Conservation (phyloP, 1,140 invertebrate species). For the Musca domestica region DNA sequence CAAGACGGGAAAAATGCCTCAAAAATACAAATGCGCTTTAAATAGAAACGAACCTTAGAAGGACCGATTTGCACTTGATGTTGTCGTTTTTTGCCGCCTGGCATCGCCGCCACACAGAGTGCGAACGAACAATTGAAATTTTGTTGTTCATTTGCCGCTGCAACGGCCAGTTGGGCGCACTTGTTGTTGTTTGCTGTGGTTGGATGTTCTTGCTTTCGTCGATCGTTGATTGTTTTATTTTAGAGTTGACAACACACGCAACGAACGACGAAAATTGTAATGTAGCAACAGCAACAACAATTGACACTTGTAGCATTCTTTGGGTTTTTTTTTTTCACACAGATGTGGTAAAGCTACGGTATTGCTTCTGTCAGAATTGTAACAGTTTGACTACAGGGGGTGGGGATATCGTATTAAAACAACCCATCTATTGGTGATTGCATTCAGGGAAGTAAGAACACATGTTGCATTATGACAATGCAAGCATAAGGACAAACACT, state of each 20-base stretch:
- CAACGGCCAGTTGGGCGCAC: not conserved
- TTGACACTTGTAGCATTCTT: no score
- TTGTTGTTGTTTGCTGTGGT: not conserved
- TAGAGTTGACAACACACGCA: not conserved
- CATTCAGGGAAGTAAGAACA: no score
- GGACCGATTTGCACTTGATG: constrained; percentile 35
- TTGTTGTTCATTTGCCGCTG: not conserved
- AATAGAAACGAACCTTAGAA: constrained; percentile 59
- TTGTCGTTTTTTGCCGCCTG: not conserved
- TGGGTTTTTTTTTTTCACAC: no score
- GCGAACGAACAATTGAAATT: not conserved
- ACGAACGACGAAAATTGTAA: constrained; percentile 29
- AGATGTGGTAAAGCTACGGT: no score
- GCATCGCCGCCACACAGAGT: not conserved
- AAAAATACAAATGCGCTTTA: constrained; percentile 50
- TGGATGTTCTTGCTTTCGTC: not conserved
- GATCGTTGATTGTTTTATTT: not conserved
- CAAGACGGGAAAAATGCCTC: not conserved
- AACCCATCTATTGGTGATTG: no score
- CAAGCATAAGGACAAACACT: no score
- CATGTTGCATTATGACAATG: no score
- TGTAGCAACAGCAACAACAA: constrained; percentile 29
- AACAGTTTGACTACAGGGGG: no score
- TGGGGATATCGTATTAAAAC: no score
- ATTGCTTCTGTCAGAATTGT: no score